Conservation (phyloP, 2,113 vertebrate species). For the rat (Rattus norvegicus) region DNA sequence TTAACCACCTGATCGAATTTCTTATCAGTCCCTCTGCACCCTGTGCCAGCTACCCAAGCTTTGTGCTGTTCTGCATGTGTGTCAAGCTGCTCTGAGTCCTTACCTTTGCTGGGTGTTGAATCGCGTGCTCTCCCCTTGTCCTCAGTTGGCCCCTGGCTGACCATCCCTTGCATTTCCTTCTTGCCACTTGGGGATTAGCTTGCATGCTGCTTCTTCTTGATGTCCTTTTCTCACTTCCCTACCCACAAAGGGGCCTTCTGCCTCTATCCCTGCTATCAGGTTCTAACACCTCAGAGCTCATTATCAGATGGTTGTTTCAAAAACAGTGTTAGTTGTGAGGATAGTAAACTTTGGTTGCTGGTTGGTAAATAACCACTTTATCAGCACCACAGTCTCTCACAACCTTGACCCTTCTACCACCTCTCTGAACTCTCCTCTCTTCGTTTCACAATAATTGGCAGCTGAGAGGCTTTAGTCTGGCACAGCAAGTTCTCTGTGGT, state of each 20-base stretch:
- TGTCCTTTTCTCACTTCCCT: not conserved
- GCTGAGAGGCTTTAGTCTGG: not conserved
- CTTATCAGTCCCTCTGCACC: not conserved
- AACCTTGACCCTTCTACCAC: not conserved
- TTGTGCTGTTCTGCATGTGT: not conserved
- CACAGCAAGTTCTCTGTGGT: not conserved
- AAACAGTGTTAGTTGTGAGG: not conserved
- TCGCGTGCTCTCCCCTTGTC: not conserved
- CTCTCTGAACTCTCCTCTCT: not conserved
- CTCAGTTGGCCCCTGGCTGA: not conserved
- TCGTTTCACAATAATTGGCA: not conserved
- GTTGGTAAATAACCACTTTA: not conserved
- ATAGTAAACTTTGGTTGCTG: not conserved
- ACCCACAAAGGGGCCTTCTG: not conserved
- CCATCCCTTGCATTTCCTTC: not conserved
- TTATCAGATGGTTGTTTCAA: not conserved
- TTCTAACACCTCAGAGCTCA: not conserved
- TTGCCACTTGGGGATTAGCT: not conserved
- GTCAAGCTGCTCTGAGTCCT: not conserved
- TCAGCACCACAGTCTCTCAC: not conserved
- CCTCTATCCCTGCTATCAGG: too few relatives aligned
- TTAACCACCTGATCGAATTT: not conserved
- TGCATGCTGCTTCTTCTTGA: not conserved
- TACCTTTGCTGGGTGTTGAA: not conserved
- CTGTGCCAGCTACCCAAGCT: not conserved